Evolutionary conservation across 2,888 invertebrate genomes (phyloP).

Genomic region (Sturmia bella): DNA sequence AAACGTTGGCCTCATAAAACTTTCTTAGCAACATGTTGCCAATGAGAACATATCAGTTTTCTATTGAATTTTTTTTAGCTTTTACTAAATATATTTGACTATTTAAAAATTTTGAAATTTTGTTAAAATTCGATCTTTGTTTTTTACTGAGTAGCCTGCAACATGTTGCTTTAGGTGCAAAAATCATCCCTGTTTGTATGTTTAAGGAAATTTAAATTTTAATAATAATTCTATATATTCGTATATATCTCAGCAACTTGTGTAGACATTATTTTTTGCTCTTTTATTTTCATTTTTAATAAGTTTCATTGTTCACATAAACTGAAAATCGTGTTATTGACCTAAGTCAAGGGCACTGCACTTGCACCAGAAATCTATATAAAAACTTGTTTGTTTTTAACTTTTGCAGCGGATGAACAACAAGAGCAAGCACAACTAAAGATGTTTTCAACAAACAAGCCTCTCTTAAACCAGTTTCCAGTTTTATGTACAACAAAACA

Average conservation of each 20-base stretch:
- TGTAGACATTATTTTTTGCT: not conserved
- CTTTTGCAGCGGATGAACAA: conserved; percentile 24
- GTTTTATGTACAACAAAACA: conserved; percentile 5
- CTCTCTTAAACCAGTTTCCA: conserved; percentile 54
- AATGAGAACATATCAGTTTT: too few relatives aligned
- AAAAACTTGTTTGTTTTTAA: conserved; percentile 54
- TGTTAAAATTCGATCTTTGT: too few relatives aligned
- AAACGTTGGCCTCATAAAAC: too few relatives aligned
- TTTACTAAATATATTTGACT: too few relatives aligned
- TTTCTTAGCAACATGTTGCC: conserved; percentile 4
- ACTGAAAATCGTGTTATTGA: conserved; percentile 76
- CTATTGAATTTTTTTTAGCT: too few relatives aligned
- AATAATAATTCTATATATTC: not conserved
- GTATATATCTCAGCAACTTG: not conserved
- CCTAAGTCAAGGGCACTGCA: conserved; percentile 81
- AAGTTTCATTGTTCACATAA: conserved; percentile 27
- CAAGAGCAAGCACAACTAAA: conserved; percentile 9
- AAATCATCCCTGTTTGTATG: too few relatives aligned
- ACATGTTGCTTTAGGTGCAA: too few relatives aligned
- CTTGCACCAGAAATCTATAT: conserved; percentile 72
- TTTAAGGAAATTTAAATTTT: too few relatives aligned
- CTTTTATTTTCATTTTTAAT: conserved; percentile 1
- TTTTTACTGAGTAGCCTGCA: too few relatives aligned
- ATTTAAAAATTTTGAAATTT: too few relatives aligned
- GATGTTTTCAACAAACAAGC: conserved; percentile 22